Conservation (phyloP, 1,140 invertebrate species). For the Mactra quadrangularis region DNA sequence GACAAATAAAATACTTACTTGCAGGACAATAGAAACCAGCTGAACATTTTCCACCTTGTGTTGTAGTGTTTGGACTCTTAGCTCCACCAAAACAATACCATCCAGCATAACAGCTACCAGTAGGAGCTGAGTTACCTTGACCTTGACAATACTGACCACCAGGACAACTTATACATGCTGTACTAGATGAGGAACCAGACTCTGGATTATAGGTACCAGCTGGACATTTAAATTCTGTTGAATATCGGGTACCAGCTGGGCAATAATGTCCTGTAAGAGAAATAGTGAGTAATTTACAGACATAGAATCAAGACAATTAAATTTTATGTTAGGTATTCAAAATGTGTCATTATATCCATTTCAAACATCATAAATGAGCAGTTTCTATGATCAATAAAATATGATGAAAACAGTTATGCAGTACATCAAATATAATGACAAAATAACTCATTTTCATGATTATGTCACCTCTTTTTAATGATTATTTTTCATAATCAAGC, state of each 20-base stretch:
- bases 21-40: slow-evolving; percentile 79
- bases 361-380: too few species aligned
- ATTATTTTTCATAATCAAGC: too few species aligned
- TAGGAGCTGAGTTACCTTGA: slow-evolving; percentile 74
- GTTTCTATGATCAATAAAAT: too few species aligned
- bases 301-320: too few species aligned
- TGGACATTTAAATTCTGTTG: slow-evolving; percentile 74
- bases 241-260: slow-evolving; percentile 75
- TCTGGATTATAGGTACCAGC: slow-evolving; percentile 79
- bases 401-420: too few species aligned
- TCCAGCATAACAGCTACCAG: slow-evolving; percentile 79
- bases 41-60: slow-evolving; percentile 77
- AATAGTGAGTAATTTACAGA: too few species aligned
- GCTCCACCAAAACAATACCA: slow-evolving; percentile 80
- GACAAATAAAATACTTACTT: too few species aligned
- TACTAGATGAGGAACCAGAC: slow-evolving; percentile 54
- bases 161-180: slow-evolving; percentile 76
- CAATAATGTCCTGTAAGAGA: slow-evolving; percentile 80
- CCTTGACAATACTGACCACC: slow-evolving; percentile 79
- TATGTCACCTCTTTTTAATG: too few species aligned
- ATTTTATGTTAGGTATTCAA: too few species aligned
- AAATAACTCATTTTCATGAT: too few species aligned
- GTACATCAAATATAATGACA: too few species aligned
- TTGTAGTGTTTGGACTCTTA: slow-evolving; percentile 75
- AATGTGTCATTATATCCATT: too few species aligned